Conservation (phyloP, 1,140 invertebrate species). For the Mycetomoellerius zeteki region DNA sequence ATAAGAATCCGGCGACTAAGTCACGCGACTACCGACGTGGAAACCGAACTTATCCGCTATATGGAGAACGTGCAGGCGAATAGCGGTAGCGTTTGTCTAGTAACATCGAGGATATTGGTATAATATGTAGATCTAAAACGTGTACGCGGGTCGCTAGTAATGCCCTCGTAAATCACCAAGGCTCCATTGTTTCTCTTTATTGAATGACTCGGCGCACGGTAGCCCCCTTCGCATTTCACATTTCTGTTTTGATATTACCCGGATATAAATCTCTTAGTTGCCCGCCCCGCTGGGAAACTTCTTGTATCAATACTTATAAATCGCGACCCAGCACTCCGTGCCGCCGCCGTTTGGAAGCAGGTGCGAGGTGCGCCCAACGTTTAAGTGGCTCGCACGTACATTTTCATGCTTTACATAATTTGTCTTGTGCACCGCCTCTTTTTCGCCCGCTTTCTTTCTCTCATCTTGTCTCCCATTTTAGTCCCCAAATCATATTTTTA, state of each 20-base stretch:
- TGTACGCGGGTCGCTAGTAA: slow-evolving; percentile 79
- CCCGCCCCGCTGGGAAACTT: slow-evolving; percentile 52
- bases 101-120: slow-evolving; percentile 77
- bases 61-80: slow-evolving; percentile 58
- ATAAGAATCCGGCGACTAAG: not conserved
- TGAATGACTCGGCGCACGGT: slow-evolving; percentile 73
- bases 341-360: slow-evolving; percentile 25
- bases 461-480: not conserved
- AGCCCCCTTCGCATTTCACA: slow-evolving; percentile 66
- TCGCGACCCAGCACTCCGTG: slow-evolving; percentile 23
- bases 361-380: slow-evolving; percentile 46
- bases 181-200: slow-evolving; percentile 79
- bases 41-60: slow-evolving; percentile 8
- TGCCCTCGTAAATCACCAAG: slow-evolving; percentile 78
- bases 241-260: slow-evolving; percentile 72
- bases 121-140: slow-evolving; percentile 77
- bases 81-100: slow-evolving; percentile 69
- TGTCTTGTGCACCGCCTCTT: not conserved
- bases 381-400: slow-evolving; percentile 15
- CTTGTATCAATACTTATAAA: slow-evolving; percentile 63
- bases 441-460: not conserved
- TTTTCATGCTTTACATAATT: slow-evolving; percentile 39
- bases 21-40: slow-evolving; percentile 12
- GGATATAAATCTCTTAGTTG: slow-evolving; percentile 57
- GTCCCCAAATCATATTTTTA: not conserved